Base-by-base conservation (phyloP, 2,113 vertebrate species). In the Takifugu bimaculatus region DNA sequence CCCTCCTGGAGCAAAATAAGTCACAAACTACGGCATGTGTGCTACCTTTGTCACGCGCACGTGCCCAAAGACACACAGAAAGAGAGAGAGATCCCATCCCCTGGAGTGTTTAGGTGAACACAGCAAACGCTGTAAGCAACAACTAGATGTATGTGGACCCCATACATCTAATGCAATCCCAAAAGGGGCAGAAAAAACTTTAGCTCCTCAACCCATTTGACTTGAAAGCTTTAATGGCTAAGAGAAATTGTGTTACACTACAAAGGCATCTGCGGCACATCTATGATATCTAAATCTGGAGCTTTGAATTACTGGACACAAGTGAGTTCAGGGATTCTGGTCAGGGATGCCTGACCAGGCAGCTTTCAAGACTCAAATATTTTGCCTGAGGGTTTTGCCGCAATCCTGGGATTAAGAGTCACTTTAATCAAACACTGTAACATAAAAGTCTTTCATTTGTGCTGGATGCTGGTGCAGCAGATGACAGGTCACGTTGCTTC, bases 281-380 rank as follows among this genome's bases (percentile, higher is more conserved):
- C 86, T 89, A 88, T 90, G 86, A 90, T 87, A 89, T 90, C 89
- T 64, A 86, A 85, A 89, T 90, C 50, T 5, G 50, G 64, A 57
- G 75, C 74, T 78, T 70, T 82, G 75, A 86, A 86, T 72, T 6
- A 78, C 67, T 43, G 47, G 50, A 71, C 6, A 54, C 54, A 28
- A 63, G 54, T 27, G 64, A 77, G 82, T 77, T 75, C 44, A 65
- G 63, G 59, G 45, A 20, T 20, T 20, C 20, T 20, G 20, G 20
- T 20, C 20, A 20, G 20, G 20, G 20, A 20, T 77, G 67, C 76
- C 59, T 50, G 58, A 54, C 64, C 28, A 60, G 69, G 60, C 15
- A 13, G 13, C 44, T 57, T 58, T 69, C 79, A 35, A 4, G 32
- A 35, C 32, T 35, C 6, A 35, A 35, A 5, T 11, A 11, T 10